Base-by-base conservation (phyloP, 2,113 vertebrate species). In the Sinocyclocheilus rhinocerous region DNA sequence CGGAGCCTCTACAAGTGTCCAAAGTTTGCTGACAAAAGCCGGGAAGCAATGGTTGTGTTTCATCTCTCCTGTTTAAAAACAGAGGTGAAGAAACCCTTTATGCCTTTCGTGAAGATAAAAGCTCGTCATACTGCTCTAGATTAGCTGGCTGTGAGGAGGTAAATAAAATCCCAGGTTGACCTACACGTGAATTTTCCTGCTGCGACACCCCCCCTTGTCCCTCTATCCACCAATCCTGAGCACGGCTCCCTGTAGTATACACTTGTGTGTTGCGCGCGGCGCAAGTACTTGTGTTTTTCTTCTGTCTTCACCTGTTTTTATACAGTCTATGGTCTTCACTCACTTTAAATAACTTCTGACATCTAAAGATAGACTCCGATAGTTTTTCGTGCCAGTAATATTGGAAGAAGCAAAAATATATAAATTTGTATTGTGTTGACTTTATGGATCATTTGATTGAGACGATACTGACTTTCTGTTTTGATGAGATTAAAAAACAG, bases 11-110 rank as follows among this genome's bases (percentile, higher is more conserved):
- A 91, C 86, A 63, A 91, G 79, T 20, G 90, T 78, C 90, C 88
- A 92, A 57, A 92, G 88, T 87, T 92, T 92, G 85, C 59, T 89
- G 52, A 91, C 81, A 76, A 92, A 92, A 4, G 83, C 88, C 13
- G 89, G 88, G 13, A 91, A 88, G 4, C 36, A 83, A 39, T 52
- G 67, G 72, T 36, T 87, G 63, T 89, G 83, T 75, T 89, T 91
- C 90, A 88, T 89, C 83, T 83, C 48, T 55, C 5, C 20, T 79
- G 42, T 33, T 33, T 22, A 80, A 50, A 29, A 18, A 13, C 9
- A 77, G 18, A 39, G 29, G 3, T 4, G n/a, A 81, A 26, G 22
- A 45, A 63, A 26, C 7, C 11, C 1, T 72, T 1, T 10, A 2
- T 29, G 24, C 13, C 20, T 82, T 81, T n/a, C 29, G 15, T 52